Percentiles rank a stretch among this genome's conserved stretches.
Evolutionary conservation across 2,797 vertebrate species (phyloP).

Genomic region (Clarias fuscus): DNA sequence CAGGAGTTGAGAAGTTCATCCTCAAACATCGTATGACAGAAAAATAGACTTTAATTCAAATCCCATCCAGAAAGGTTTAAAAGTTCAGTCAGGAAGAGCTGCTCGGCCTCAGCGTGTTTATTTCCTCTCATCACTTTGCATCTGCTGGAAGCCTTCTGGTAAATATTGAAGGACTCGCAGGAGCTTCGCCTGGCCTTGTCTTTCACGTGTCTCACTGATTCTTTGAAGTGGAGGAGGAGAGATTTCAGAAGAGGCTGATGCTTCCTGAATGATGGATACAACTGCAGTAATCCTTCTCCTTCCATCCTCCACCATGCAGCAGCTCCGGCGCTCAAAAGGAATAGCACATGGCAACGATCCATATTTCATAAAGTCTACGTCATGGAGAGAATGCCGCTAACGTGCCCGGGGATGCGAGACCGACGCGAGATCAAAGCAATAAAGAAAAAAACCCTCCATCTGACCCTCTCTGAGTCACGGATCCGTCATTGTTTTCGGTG

Average conservation of each 20-base stretch:
- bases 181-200: slow-evolving; percentile 16
- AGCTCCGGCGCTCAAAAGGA: slow-evolving; percentile 51
- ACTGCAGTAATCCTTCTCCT: slow-evolving; percentile 34
- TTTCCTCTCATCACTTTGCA: slow-evolving; percentile 31
- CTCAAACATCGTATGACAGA: neutral
- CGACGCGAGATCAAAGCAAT: neutral
- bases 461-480: neutral
- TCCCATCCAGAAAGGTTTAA: neutral
- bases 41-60: neutral
- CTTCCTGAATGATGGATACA: slow-evolving; percentile 53
- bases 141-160: slow-evolving; percentile 18
- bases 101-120: slow-evolving; percentile 33
- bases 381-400: neutral
- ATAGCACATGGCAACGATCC: slow-evolving; percentile 53
- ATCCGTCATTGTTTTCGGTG: neutral
- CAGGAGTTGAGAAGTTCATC: neutral
- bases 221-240: slow-evolving; percentile 44
- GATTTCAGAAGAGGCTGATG: slow-evolving; percentile 33
- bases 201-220: slow-evolving; percentile 40
- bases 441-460: neutral
- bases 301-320: slow-evolving; percentile 25
- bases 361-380: slow-evolving; percentile 57
- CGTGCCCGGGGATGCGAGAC: neutral
- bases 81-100: slow-evolving; percentile 21
- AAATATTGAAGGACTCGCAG: slow-evolving; percentile 40